Base-by-base conservation (phyloP, 2,888 invertebrate species). In the Chymomyza amoena region DNA sequence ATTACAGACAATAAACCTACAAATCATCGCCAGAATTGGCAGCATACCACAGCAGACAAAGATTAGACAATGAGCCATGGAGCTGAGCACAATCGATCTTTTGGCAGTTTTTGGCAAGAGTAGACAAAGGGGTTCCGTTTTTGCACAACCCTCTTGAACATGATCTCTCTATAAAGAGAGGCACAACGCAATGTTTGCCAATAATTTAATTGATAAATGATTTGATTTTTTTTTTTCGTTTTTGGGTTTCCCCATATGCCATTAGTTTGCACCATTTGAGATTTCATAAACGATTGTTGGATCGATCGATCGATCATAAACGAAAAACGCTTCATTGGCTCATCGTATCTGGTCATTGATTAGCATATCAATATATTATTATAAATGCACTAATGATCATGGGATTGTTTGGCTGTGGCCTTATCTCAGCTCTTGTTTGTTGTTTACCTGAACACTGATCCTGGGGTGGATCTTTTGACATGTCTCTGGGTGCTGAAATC, bases 191-290 rank as follows among this genome's bases (percentile, higher is more conserved):
- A 86, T 86, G 85, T 86, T 86, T 86, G 85, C 89, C 85, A 86
- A 86, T 86, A 89, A 83, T 86, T 77, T 86, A 86, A 86, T 86
- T 86, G 85, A 89, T 89, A 86, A 89, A 86, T 87, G 88, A 86
- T 87, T 85, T 87, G 83, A 85, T 82, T 80, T 78, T 57, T 75
- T 70, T 39, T 4, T 65, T 32, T 32, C 1, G 1, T 32, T 32
- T 32, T 32, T 32, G 32, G 32, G 69, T 39, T 61, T 74, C 52
- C 60, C 51, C 50, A 25, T 25, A 51, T 62, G 50, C 25, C 50
- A 56, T 28, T 51, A 61, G 18, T 50, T 16, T 51, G 51, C 51
- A 51, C 59, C n/a, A 32, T 60, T 60, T 32, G 13, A 28, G 16
- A 25, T 45, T 45, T 45, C 39, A 45, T 45, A 45, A 45, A 45